Conservation (phyloP, 2,113 vertebrate genomes). For the Motacilla alba region DNA sequence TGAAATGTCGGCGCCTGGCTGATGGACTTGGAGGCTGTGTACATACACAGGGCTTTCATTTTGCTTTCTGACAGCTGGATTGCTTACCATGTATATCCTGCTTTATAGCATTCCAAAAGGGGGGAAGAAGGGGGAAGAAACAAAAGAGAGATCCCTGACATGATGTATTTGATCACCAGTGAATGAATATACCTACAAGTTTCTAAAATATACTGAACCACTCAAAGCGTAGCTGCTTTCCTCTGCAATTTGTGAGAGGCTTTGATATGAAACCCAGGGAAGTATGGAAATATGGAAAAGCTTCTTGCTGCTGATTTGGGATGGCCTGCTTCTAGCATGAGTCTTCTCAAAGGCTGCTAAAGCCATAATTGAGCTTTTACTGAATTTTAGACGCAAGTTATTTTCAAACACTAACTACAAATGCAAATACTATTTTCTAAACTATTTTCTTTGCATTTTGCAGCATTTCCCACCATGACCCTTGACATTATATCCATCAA, state of each 20-base stretch:
- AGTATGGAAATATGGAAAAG: background rate
- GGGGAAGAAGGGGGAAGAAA: background rate
- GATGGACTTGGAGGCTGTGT: conserved; percentile 16
- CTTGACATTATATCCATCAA: accelerated
- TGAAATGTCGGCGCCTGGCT: background rate
- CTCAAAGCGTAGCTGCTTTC: background rate
- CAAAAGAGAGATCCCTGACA: background rate
- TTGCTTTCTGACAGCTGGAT: conserved; percentile 35
- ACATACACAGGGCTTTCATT: background rate
- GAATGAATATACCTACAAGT: background rate
- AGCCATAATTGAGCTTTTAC: background rate
- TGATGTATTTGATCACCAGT: background rate
- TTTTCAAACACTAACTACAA: background rate
- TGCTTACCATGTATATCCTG: background rate
- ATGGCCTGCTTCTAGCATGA: background rate
- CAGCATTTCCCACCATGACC: background rate
- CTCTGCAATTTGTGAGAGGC: background rate
- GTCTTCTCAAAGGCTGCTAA: background rate
- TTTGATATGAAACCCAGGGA: background rate
- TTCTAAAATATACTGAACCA: background rate
- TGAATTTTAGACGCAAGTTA: background rate
- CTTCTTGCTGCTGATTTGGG: background rate
- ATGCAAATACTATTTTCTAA: background rate
- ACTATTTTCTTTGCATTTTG: background rate
- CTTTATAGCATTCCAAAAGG: background rate